These are phyloP conservation scores for Carapus acus DNA, from an alignment of 2,797 vertebrate species.

Conservation along the genomic window DNA sequence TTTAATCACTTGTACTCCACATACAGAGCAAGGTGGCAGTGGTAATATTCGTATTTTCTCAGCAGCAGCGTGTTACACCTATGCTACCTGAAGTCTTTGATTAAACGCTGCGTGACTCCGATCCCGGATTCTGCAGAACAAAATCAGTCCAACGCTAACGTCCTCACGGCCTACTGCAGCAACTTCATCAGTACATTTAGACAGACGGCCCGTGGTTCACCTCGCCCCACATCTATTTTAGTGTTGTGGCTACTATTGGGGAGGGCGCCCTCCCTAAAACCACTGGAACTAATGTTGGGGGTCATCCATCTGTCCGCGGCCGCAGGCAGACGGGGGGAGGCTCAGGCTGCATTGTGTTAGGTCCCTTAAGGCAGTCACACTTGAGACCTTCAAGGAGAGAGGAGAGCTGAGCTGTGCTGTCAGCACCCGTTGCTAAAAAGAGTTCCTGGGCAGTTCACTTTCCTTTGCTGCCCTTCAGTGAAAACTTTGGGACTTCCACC, in stretches of 20 bases:
- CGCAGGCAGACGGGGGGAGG: constrained; percentile 37
- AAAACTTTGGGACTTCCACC: constrained; percentile 3
- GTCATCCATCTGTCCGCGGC: constrained; percentile 69
- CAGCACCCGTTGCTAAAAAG: constrained; percentile 54
- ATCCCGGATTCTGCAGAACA: no score
- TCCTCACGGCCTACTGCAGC: not conserved
- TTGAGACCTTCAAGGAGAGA: constrained; percentile 45
- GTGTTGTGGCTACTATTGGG: constrained; percentile 11
- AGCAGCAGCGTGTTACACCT: not conserved
- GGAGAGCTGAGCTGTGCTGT: constrained; percentile 57
- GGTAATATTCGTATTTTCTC: not conserved
- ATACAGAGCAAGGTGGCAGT: no score
- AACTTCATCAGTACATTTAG: not conserved
- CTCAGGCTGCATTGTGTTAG: constrained; percentile 41
- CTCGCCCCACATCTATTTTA: constrained; percentile 17
- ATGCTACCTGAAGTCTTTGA: not conserved
- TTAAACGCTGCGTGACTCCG: not conserved
- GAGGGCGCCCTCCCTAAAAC: constrained; percentile 48
- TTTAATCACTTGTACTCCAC: constrained; percentile 12
- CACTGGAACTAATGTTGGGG: constrained; percentile 65
- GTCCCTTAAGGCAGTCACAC: constrained; percentile 44
- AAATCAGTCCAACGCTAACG: not conserved
- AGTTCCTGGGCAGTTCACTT: constrained; percentile 31
- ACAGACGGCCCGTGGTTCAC: constrained; percentile 2
- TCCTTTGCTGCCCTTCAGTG: constrained; percentile 25